A percentile compares a stretch with the other conserved stretches of the same genome.
Conservation (phyloP, 2,888 invertebrate species). For the Agrochola circellaris region DNA sequence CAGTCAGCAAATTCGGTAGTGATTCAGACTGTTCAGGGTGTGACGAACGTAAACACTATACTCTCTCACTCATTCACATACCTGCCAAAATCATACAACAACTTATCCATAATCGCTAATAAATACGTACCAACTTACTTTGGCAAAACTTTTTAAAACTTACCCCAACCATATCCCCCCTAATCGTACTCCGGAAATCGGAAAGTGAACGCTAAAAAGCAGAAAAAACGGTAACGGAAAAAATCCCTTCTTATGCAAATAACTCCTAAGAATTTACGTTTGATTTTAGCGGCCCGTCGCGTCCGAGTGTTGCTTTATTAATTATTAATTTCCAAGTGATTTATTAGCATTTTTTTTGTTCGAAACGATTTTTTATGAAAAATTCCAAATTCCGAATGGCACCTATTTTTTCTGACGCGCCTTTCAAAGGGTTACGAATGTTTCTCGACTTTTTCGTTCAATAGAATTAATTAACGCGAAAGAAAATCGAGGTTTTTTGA, state of each 20-base stretch:
- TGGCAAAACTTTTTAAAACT: not conserved
- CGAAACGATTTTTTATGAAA: slow-evolving; percentile 80
- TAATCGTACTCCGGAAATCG: slow-evolving; percentile 72
- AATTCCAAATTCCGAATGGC: slow-evolving; percentile 60
- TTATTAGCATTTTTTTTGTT: slow-evolving; percentile 81
- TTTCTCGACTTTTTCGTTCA: slow-evolving; percentile 73
- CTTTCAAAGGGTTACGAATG: slow-evolving; percentile 82
- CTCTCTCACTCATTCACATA: too few species aligned
- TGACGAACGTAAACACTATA: too few species aligned
- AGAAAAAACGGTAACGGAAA: slow-evolving; percentile 66
- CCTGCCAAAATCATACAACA: not conserved
- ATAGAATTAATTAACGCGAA: slow-evolving; percentile 84
- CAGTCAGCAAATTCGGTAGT: not conserved
- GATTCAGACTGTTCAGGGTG: too few species aligned
- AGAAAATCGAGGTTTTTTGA: slow-evolving; percentile 70
- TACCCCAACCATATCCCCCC: slow-evolving; percentile 66
- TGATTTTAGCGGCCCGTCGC: slow-evolving; percentile 84
- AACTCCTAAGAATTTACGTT: slow-evolving; percentile 82
- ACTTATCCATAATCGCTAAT: not conserved
- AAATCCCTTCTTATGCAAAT: slow-evolving; percentile 88
- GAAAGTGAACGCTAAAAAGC: slow-evolving; percentile 77
- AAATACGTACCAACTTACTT: slow-evolving; percentile 2
- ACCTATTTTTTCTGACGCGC: slow-evolving; percentile 73
- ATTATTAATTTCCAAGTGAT: slow-evolving; percentile 90
- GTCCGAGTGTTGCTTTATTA: slow-evolving; percentile 80